These are phyloP conservation scores for Steinernema carpocapsae DNA, from an alignment of 2,888 invertebrate genomes.

Conservation along the genomic window DNA sequence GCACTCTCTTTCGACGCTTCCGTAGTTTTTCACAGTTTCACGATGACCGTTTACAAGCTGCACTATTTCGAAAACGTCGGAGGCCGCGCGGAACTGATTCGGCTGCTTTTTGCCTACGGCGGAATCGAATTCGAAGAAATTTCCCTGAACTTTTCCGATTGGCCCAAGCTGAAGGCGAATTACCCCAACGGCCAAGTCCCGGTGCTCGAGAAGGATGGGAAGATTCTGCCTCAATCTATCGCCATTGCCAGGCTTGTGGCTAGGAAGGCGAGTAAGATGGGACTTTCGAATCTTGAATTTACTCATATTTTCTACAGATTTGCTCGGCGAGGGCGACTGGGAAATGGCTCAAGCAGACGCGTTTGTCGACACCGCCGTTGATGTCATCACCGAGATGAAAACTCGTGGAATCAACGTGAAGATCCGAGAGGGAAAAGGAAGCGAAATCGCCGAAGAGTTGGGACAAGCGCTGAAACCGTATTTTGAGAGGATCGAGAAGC, in stretches of 20 bases:
- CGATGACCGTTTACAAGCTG: background rate
- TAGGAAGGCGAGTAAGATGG: background rate
- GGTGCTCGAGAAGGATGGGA: background rate
- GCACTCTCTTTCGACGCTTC: background rate
- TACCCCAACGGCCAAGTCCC: background rate
- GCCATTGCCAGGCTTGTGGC: background rate
- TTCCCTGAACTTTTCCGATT: background rate
- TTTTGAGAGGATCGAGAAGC: slow-evolving; percentile 3
- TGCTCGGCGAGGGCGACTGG: background rate
- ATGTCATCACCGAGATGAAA: background rate
- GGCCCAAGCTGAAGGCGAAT: background rate
- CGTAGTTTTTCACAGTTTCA: background rate
- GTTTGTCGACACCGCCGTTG: background rate
- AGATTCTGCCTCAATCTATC: background rate
- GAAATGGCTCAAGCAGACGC: slow-evolving; percentile 3
- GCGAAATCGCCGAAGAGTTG: background rate
- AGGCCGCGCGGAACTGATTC: background rate
- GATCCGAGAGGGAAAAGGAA: background rate
- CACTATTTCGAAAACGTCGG: background rate
- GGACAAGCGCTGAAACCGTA: background rate
- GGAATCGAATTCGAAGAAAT: background rate
- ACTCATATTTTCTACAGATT: background rate
- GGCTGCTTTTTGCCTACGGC: background rate
- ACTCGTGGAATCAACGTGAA: background rate
- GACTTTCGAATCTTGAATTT: background rate